Evolutionary conservation across 2,888 invertebrate species (phyloP).

Genomic region (Hypercompe scribonia): DNA sequence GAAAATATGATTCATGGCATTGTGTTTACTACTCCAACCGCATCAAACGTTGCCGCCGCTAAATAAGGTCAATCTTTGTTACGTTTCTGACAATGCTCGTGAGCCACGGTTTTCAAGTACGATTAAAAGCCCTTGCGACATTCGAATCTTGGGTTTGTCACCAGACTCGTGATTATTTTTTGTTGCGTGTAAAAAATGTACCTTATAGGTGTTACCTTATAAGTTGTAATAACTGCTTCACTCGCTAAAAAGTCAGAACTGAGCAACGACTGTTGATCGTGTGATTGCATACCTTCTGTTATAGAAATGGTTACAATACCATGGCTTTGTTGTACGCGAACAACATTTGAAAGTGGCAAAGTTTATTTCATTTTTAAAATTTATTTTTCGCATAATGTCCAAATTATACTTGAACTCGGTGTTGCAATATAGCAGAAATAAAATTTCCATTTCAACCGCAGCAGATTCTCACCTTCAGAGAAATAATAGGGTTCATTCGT

Average conservation of each 20-base stretch:
- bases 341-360: background rate
- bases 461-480: background rate
- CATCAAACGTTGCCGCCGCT: conserved; percentile 67
- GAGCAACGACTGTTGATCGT: background rate
- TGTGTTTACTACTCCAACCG: conserved; percentile 68
- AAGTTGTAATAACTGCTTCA: background rate
- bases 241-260: background rate
- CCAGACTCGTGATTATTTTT: conserved; percentile 22
- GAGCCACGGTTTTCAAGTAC: conserved; percentile 39
- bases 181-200: conserved; percentile 10
- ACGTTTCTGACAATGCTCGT: conserved; percentile 61
- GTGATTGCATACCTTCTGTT: background rate
- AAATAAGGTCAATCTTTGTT: conserved; percentile 74
- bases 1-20: conserved; percentile 76
- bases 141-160: conserved; percentile 4
- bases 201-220: background rate
- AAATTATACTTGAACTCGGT: background rate
- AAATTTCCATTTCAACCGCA: background rate
- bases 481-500: background rate
- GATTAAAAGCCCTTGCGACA: conserved; percentile 35
- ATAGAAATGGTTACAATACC: background rate
- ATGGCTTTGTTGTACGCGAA: background rate
- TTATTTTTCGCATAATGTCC: background rate
- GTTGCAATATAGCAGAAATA: background rate
- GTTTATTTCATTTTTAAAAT: background rate